phyloP scores from a whole-genome alignment of 1,140 invertebrate species.

The Drosophila novamexicana region DNA sequence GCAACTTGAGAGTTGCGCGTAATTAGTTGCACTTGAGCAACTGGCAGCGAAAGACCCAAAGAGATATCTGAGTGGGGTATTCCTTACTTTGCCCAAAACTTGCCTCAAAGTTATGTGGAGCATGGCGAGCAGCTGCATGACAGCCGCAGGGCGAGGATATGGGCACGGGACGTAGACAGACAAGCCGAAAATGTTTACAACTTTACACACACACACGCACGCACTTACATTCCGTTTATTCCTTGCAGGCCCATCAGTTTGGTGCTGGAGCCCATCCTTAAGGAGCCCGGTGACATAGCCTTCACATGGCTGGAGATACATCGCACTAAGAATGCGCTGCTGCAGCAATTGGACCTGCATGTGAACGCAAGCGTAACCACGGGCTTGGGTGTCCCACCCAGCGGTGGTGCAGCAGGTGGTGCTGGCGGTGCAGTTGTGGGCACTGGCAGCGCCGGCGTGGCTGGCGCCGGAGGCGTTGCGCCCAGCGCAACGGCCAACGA shows the following conservation, averaged over 20 bases:
- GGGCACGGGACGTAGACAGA: neutral
- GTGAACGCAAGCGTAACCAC: conserved; percentile 84
- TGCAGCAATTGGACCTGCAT: conserved; percentile 86
- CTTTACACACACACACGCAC: conserved; percentile 7
- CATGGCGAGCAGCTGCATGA: conserved; percentile 43
- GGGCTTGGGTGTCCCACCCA: conserved; percentile 52
- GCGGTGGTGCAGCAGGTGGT: conserved; percentile 21
- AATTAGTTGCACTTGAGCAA: conserved; percentile 73
- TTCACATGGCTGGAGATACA: conserved; percentile 91
- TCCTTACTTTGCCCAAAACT: conserved; percentile 30
- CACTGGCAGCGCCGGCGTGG: conserved; percentile 54
- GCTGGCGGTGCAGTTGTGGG: conserved; percentile 48
- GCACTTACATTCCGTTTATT: neutral
- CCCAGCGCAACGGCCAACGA: conserved; percentile 85
- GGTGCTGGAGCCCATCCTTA: conserved; percentile 89
- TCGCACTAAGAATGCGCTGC: conserved; percentile 87
- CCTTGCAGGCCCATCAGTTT: conserved; percentile 85
- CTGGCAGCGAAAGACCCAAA: conserved; percentile 34
- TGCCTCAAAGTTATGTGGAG: conserved; percentile 61
- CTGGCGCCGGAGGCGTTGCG: conserved; percentile 42
- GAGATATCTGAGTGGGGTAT: conserved; percentile 37
- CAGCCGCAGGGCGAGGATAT: conserved; percentile 20
- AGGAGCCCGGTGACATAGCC: conserved; percentile 88
- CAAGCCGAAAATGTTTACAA: conserved; percentile 51
- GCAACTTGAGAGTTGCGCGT: conserved; percentile 56